phyloP scores from a whole-genome alignment of 2,888 invertebrate species.

The Tenthredo livida region DNA sequence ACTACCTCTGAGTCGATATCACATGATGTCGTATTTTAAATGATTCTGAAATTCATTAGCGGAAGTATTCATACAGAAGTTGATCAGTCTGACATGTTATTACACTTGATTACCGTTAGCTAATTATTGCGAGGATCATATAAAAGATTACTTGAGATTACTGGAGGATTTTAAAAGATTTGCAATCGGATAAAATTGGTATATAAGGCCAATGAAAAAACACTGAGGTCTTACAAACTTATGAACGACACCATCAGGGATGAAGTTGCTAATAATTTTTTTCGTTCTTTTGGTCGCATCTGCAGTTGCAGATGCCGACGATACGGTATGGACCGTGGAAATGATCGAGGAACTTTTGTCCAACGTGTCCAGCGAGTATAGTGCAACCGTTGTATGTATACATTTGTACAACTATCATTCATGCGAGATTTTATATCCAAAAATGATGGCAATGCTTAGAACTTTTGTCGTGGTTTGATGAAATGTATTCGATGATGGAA shows the following conservation, averaged over 20 bases:
- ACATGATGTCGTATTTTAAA: too few species aligned
- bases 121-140: not conserved
- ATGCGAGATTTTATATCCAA: not conserved
- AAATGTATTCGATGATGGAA: not conserved
- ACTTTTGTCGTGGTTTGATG: not conserved
- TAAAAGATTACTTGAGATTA: not conserved
- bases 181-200: not conserved
- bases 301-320: not conserved
- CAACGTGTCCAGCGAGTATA: not conserved
- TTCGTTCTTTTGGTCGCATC: not conserved
- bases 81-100: not conserved
- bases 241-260: not conserved
- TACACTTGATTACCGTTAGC: not conserved
- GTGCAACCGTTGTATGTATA: constrained; percentile 8
- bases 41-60: too few species aligned
- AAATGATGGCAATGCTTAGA: constrained; percentile 78
- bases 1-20: too few species aligned
- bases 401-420: not conserved
- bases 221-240: not conserved
- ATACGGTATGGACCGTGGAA: constrained; percentile 23
- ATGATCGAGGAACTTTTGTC: constrained; percentile 18
- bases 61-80: not conserved
- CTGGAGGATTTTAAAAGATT: not conserved
- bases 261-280: constrained; percentile 6
- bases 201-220: not conserved